Percentiles rank a stretch among this genome's conserved stretches.
Evolutionary conservation across 2,888 invertebrate species (phyloP).

Genomic region (Tiliacea citrago): DNA sequence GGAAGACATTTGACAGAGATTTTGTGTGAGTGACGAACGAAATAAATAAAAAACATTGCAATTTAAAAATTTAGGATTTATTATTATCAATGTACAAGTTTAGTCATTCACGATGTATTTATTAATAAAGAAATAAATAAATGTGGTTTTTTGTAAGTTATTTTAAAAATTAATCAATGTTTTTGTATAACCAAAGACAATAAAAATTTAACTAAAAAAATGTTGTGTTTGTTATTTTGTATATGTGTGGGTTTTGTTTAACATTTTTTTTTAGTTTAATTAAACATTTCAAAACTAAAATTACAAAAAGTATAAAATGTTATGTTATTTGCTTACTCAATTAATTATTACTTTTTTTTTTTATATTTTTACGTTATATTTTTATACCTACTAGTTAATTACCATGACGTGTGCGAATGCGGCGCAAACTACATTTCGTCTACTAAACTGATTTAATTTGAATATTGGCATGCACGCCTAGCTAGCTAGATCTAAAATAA

Average conservation of each 20-base stretch:
- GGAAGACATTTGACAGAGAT: constrained; percentile 36
- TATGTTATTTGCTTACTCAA: constrained; percentile 1
- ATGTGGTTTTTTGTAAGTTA: constrained; percentile 90
- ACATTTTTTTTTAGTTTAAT: constrained; percentile 16
- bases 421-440: background rate
- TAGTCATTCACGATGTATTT: constrained; percentile 86
- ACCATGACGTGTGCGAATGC: background rate
- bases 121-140: constrained; percentile 80
- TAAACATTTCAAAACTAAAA: constrained; percentile 22
- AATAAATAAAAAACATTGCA: constrained; percentile 63
- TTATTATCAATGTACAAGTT: constrained; percentile 88
- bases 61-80: constrained; percentile 72
- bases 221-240: constrained; percentile 74
- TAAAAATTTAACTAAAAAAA: constrained; percentile 89
- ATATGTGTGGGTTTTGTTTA: constrained; percentile 38
- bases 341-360: background rate
- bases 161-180: constrained; percentile 90
- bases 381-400: background rate
- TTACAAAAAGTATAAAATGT: background rate
- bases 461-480: constrained; percentile 5
- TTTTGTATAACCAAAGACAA: constrained; percentile 91
- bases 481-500: background rate
- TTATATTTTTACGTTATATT: background rate
- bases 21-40: constrained; percentile 54
- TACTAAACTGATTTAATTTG: background rate